Evolutionary conservation across 2,113 vertebrate species (phyloP).

Genomic region (Labeo rohita): DNA sequence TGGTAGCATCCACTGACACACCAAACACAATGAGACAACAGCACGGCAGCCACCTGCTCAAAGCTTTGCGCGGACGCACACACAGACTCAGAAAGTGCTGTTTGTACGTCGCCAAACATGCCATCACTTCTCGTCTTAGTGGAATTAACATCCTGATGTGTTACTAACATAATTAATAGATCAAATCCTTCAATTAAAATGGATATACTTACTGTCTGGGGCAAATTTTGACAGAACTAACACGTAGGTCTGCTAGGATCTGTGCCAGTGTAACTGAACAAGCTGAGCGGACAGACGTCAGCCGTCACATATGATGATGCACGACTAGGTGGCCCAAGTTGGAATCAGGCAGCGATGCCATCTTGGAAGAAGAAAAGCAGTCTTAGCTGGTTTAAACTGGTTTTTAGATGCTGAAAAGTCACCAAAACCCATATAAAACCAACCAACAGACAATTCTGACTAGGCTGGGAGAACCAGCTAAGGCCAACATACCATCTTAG

Average conservation of each 20-base stretch:
- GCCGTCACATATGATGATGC: neutral
- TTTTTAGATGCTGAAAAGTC: neutral
- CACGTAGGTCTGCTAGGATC: neutral
- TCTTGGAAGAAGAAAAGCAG: neutral
- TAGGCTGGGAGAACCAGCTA: neutral
- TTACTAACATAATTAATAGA: neutral
- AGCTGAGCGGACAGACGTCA: neutral
- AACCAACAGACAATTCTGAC: neutral
- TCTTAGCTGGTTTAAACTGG: neutral
- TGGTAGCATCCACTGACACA: conserved; percentile 40
- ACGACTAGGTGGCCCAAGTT: neutral
- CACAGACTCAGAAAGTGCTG: conserved; percentile 4
- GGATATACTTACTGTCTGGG: neutral
- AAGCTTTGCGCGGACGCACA: neutral
- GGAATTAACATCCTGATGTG: neutral
- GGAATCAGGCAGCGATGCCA: neutral
- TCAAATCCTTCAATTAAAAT: neutral
- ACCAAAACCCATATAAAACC: neutral
- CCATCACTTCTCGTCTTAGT: neutral
- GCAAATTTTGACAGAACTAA: neutral
- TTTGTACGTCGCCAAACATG: neutral
- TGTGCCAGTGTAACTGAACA: neutral
- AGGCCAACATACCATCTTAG: neutral
- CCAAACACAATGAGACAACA: conserved; percentile 29
- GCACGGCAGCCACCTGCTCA: conserved; percentile 35